Percentiles rank a stretch among this genome's conserved stretches.
Evolutionary conservation across 2,888 invertebrate species (phyloP).

Genomic region (Choristoneura rosaceana): DNA sequence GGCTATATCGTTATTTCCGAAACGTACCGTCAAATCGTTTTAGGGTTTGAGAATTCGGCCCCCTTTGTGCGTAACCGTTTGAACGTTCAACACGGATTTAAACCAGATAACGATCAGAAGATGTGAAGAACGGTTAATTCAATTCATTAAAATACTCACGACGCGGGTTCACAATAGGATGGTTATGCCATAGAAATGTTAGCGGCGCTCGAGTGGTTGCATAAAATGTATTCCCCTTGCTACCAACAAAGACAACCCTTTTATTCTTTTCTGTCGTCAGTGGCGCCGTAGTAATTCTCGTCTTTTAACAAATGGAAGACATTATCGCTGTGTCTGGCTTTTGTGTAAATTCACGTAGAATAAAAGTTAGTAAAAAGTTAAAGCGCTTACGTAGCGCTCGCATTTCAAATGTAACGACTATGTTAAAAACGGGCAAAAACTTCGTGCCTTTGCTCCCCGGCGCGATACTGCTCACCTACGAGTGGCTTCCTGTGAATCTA

Average conservation of each 20-base stretch:
- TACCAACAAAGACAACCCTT: conserved; percentile 74
- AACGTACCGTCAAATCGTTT: conserved; percentile 37
- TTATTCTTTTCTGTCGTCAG: conserved; percentile 77
- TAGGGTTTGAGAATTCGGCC: conserved; percentile 38
- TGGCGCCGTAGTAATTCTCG: conserved; percentile 73
- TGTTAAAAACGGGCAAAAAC: conserved; percentile 64
- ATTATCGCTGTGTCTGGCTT: conserved; percentile 78
- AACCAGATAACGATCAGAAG: conserved; percentile 51
- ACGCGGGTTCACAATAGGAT: conserved; percentile 60
- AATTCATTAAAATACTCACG: conserved; percentile 52
- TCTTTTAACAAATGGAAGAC: conserved; percentile 82
- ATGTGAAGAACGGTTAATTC: conserved; percentile 52
- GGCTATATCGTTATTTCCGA: conserved; percentile 40
- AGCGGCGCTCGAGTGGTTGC: conserved; percentile 62
- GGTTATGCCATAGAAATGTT: conserved; percentile 65
- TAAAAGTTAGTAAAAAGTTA: conserved; percentile 76
- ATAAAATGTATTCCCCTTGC: conserved; percentile 74
- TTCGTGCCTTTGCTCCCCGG: conserved; percentile 49
- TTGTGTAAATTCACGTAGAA: conserved; percentile 80
- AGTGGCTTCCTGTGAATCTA: conserved; percentile 49
- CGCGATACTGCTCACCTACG: conserved; percentile 50
- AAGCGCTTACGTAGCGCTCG: conserved; percentile 68
- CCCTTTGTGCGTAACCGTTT: conserved; percentile 46
- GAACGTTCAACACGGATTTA: conserved; percentile 26
- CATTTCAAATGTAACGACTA: conserved; percentile 71